Percentiles rank a stretch among this genome's conserved stretches.
These are phyloP conservation scores for Euplagia quadripunctaria DNA, from an alignment of 2,888 invertebrate species.

Conservation along the genomic window DNA sequence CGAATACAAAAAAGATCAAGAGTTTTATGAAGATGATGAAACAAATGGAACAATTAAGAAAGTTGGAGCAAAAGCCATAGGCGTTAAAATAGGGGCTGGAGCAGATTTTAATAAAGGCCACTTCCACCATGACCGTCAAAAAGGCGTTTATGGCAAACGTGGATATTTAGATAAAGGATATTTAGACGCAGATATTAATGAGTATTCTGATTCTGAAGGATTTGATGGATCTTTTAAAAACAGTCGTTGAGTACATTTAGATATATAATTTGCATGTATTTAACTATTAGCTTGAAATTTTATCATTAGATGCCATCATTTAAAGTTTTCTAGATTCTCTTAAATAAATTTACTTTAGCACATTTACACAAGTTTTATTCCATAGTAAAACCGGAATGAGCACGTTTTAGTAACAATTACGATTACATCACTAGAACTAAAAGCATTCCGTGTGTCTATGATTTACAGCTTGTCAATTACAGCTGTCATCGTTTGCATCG, in stretches of 20 bases:
- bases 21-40: conserved; percentile 87
- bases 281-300: background rate
- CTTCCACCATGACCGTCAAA: conserved; percentile 76
- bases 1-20: conserved; percentile 88
- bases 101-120: conserved; percentile 74
- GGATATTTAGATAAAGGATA: conserved; percentile 84
- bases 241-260: conserved; percentile 40
- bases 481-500: conserved; percentile 51
- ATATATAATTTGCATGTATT: background rate
- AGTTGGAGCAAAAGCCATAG: conserved; percentile 81
- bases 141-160: conserved; percentile 79
- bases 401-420: conserved; percentile 27
- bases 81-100: conserved; percentile 78
- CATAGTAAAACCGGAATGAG: conserved; percentile 35
- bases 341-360: conserved; percentile 1
- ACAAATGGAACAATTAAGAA: conserved; percentile 83
- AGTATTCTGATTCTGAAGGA: conserved; percentile 80
- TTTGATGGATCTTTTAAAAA: conserved; percentile 72
- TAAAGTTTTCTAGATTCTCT: background rate
- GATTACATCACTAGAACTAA: conserved; percentile 23
- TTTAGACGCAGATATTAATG: conserved; percentile 80
- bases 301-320: background rate
- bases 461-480: conserved; percentile 52
- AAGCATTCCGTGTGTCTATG: conserved; percentile 28
- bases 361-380: conserved; percentile 3